Base-by-base conservation (phyloP, 2,797 vertebrate genomes). In the Todus mexicanus region DNA sequence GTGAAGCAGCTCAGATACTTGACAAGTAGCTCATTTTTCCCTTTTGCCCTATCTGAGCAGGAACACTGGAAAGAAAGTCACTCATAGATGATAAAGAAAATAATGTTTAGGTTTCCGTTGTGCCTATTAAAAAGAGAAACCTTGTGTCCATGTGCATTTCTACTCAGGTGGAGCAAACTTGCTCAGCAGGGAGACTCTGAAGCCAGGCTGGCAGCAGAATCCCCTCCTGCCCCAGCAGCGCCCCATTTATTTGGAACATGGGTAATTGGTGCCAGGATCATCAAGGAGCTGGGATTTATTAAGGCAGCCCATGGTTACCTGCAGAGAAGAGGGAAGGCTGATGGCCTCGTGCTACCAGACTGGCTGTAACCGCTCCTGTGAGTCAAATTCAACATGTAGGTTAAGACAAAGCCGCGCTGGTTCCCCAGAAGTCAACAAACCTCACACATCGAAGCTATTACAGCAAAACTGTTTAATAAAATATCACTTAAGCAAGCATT, bases 391-490 rank as follows among this genome's bases (percentile, higher is more conserved):
- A 51, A 50, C 27, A 59, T 4, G 1, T 15, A 26, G 17, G 20
- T 14, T 4, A 54, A 73, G 37, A 19, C 27, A 61, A 69, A 65
- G n/a, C 15, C 5, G 11, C 2, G 2, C 37, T 47, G 69, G 6
- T 51, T 71, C 69, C 53, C 51, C 17, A 47, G 21, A 56, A 75
- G 18, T 33, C 66, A 78, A 83, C 11, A 91, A 54, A 82, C 37
- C 35, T 72, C 65, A 83, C 37, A 60, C 60, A 29, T 0, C 60
- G 45, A 81, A 80, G 45, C 47, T 70, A 64, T 81, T 93, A 89
- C 72, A 93, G 92, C 91, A 95, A 96, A 96, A 90, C 48, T 15
- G 54, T 97, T 97, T 97, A 97, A 96, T 96, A 95, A 97, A 95
- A 93, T 96, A 92, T 59, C 92, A 95, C 92, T 90, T 93, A 93